These are phyloP conservation scores for Manis pentadactyla DNA, from an alignment of 2,797 vertebrate genomes.

Conservation along the genomic window DNA sequence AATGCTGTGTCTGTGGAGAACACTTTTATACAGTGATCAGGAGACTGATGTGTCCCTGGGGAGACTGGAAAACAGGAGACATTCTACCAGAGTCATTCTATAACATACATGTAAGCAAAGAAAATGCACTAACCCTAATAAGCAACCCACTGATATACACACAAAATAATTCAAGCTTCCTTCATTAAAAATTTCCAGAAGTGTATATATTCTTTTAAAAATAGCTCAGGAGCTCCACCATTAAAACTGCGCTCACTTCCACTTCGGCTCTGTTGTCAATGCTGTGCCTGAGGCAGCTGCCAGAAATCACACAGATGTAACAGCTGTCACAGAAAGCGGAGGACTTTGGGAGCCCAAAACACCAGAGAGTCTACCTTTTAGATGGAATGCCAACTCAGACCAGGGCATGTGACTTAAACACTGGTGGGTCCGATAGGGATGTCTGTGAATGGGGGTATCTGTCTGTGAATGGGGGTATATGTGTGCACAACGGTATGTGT, in stretches of 20 bases:
- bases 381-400: not conserved
- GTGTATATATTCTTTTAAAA: not conserved
- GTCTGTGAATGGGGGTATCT: fast-evolving
- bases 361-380: not conserved
- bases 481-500: not conserved
- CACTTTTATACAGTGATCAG: not conserved
- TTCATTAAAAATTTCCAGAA: slow-evolving; percentile 22
- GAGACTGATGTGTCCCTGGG: not conserved
- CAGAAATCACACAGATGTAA: slow-evolving; percentile 54
- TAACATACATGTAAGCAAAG: not conserved
- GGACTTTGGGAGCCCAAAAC: not conserved
- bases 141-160: not conserved
- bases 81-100: not conserved
- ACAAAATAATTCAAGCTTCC: not conserved
- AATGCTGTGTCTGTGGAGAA: not conserved
- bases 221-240: not conserved
- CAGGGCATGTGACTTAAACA: not conserved
- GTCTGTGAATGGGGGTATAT: fast-evolving
- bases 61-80: not conserved
- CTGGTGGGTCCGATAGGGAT: not conserved
- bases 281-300: not conserved
- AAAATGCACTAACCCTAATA: not conserved
- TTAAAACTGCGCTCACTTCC: not conserved
- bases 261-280: not conserved
- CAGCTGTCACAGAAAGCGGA: slow-evolving; percentile 35